Evolutionary conservation across 1,140 invertebrate species (phyloP), one percentile per base, ranked within the genome.

Genomic region (Spodoptera litura): DNA sequence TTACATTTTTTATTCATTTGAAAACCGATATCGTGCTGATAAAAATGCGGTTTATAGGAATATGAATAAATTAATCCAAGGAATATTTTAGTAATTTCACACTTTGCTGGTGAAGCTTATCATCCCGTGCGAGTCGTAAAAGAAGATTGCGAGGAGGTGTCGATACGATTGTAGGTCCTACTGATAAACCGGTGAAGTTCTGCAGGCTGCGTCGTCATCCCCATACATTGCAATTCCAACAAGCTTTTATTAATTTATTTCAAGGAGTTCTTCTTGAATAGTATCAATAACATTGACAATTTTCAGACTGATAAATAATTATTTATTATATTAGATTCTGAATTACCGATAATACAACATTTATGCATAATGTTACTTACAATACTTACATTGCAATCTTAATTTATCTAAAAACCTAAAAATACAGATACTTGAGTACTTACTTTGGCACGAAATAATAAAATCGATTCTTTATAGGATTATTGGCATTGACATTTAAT

Each of bases 51-150:
- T 61, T 74, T 58, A 59, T 74, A 58, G 38, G 55, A 51, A 59
- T 74, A 59, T 74, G 71, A 74, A 74, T 74, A 74, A 59, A 74
- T 74, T 74, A 61, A 59, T 51, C 10, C 71, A 61, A 51, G 56
- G 55, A 61, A 74, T 59, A 59, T 27, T 55, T 61, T 74, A 59
- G 49, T 52, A 27, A 52, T 70, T 70, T 70, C 66, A 70, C 66
- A 70, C 66, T 70, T 70, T 38, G 25, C 51, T 49, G 66, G 25
- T 52, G 25, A 70, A 70, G 49, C 66, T 70, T 70, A 70, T 70
- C 66, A 53, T 52, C 49, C 27, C 13, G 66, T 52, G 20, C 27
- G 12, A 27, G 49, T 70, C 66, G 49, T 70, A 70, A 70, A 70
- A 66, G 62, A 66, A 31, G 62, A 20, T 38, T 49, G 62, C 38